A percentile compares a stretch with the other conserved stretches of the same genome.
These are phyloP conservation scores for Myotis yumanensis DNA, from an alignment of 2,113 vertebrate genomes.

Conservation along the genomic window DNA sequence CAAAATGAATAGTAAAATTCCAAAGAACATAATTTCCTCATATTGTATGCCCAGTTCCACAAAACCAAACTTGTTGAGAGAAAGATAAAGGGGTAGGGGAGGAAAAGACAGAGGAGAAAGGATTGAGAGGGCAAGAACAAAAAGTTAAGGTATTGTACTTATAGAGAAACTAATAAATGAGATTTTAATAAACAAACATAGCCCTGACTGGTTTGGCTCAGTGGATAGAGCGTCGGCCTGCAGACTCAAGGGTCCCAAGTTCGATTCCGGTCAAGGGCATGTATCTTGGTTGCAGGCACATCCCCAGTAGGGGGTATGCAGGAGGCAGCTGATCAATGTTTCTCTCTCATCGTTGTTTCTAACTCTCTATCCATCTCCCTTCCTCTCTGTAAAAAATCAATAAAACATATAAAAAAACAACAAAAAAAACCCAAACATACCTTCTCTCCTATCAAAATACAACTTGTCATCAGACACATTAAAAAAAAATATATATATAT, in stretches of 20 bases:
- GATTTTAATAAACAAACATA: slow-evolving; percentile 7
- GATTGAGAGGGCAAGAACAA: background rate
- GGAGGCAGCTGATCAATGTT: no score
- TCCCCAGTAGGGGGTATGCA: no score
- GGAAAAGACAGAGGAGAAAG: background rate
- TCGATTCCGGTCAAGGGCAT: no score
- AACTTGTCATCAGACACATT: slow-evolving; percentile 3
- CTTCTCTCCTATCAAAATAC: background rate
- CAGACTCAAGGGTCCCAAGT: no score
- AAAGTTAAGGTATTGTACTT: background rate
- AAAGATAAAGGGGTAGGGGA: background rate
- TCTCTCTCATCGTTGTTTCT: no score
- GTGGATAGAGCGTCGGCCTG: no score
- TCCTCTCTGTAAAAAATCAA: no score
- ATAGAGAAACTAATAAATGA: background rate
- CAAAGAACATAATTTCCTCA: background rate
- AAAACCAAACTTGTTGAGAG: background rate
- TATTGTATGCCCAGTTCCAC: background rate
- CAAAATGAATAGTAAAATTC: slow-evolving; percentile 20
- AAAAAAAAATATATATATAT: background rate
- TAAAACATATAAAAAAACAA: no score
- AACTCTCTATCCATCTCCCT: no score
- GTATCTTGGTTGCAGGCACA: no score
- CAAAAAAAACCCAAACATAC: background rate
- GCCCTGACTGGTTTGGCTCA: no score